Conservation (phyloP, 2,113 vertebrate species). For the Bubo bubo region DNA sequence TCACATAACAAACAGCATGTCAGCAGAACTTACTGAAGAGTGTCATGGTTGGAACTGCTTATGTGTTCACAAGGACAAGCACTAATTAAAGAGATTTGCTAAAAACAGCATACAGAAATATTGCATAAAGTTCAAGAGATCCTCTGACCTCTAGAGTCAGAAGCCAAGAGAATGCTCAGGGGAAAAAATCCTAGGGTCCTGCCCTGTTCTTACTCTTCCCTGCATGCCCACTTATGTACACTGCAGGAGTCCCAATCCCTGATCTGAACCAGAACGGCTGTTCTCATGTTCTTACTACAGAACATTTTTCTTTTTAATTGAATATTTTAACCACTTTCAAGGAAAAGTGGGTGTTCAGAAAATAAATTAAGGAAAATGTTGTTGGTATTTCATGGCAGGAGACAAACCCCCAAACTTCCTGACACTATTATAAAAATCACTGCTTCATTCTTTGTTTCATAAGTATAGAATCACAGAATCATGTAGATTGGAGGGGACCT, state of each 20-base stretch:
- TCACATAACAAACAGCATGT: neutral
- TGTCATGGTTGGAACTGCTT: neutral
- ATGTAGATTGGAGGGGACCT: rapidly evolving
- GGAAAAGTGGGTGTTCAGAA: neutral
- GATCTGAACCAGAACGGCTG: neutral
- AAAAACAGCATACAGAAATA: neutral
- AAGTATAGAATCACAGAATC: neutral
- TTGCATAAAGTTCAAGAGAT: neutral
- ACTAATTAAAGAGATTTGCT: neutral
- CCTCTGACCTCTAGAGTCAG: neutral
- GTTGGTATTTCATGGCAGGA: neutral
- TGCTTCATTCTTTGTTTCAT: neutral
- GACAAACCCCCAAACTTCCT: neutral
- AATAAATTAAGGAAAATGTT: neutral
- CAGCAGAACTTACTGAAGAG: neutral
- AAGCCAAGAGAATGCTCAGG: neutral
- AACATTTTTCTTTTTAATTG: neutral
- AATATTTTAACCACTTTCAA: neutral
- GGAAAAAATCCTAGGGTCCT: neutral
- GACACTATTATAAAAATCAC: neutral
- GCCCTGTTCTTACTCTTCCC: neutral
- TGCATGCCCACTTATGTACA: neutral
- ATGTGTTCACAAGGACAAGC: neutral
- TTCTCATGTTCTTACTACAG: neutral
- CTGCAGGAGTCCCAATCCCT: neutral